A percentile compares a stretch with the other conserved stretches of the same genome.
phyloP scores from a whole-genome alignment of 2,888 invertebrate genomes.

The Hirtodrosophila duncani region DNA sequence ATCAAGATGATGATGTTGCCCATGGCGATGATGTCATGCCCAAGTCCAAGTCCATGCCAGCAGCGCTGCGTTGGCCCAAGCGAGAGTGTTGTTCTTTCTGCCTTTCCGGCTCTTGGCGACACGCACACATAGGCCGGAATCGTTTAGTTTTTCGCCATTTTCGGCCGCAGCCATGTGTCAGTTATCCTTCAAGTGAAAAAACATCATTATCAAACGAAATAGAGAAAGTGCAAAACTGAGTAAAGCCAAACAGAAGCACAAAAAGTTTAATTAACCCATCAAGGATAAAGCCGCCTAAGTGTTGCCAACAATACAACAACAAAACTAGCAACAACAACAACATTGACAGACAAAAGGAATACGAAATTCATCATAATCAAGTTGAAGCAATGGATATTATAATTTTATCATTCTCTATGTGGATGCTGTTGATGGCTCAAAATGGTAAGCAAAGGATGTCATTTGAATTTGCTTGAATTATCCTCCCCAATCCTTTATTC shows the following conservation, averaged over 20 bases:
- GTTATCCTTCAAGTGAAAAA: slow-evolving; percentile 47
- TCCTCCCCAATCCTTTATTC: slow-evolving; percentile 1
- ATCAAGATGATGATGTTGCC: slow-evolving; percentile 36
- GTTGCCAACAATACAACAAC: slow-evolving; percentile 16
- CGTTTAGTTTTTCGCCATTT: slow-evolving; percentile 16
- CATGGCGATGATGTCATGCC: slow-evolving; percentile 65
- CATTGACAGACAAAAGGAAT: slow-evolving; percentile 23
- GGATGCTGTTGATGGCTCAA: slow-evolving; percentile 46
- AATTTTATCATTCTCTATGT: slow-evolving; percentile 53
- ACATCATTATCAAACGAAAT: slow-evolving; percentile 30
- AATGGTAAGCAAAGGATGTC: slow-evolving; percentile 55
- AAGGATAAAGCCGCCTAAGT: slow-evolving; percentile 38
- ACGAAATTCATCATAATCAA: slow-evolving; percentile 6
- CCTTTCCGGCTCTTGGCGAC: not conserved
- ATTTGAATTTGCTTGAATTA: slow-evolving; percentile 3
- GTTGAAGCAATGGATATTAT: slow-evolving; percentile 65
- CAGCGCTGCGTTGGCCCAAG: too few species aligned
- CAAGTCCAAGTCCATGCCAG: too few species aligned
- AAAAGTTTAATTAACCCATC: slow-evolving; percentile 35
- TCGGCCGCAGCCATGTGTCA: slow-evolving; percentile 40
- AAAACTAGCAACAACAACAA: too few species aligned
- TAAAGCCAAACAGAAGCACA: slow-evolving; percentile 13
- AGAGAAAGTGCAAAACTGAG: not conserved
- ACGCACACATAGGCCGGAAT: too few species aligned
- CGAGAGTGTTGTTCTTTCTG: slow-evolving; percentile 50